These are phyloP conservation scores for Drosophila birchii DNA, from an alignment of 2,888 invertebrate species.

Conservation along the genomic window DNA sequence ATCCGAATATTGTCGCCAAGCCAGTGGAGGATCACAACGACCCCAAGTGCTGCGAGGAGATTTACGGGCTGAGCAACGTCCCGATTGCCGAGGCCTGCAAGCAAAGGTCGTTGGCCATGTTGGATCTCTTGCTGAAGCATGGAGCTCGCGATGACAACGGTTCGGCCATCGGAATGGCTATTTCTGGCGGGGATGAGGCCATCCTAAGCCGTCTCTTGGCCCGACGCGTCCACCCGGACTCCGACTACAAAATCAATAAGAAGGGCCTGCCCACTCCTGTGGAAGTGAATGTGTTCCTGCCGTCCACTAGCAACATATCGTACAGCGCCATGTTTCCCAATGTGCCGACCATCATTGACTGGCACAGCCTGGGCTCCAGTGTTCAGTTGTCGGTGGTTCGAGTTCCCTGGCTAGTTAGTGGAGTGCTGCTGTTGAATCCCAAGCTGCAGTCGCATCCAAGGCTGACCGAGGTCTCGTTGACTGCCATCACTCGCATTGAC, in stretches of 20 bases:
- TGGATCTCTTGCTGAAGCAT: slow-evolving; percentile 83
- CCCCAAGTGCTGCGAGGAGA: slow-evolving; percentile 84
- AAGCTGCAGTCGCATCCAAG: slow-evolving; percentile 90
- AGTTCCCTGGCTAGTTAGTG: slow-evolving; percentile 93
- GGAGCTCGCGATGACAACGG: slow-evolving; percentile 96
- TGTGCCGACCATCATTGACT: slow-evolving; percentile 94
- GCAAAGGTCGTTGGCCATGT: slow-evolving; percentile 83
- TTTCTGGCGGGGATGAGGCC: slow-evolving; percentile 89
- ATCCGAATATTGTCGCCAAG: slow-evolving; percentile 89
- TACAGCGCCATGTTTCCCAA: slow-evolving; percentile 93
- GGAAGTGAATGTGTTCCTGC: slow-evolving; percentile 83
- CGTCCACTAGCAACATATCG: slow-evolving; percentile 88
- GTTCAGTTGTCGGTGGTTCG: slow-evolving; percentile 89
- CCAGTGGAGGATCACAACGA: slow-evolving; percentile 85
- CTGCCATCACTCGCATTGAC: slow-evolving; percentile 96
- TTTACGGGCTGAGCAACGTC: slow-evolving; percentile 84
- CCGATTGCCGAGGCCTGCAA: slow-evolving; percentile 84
- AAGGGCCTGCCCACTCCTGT: slow-evolving; percentile 88
- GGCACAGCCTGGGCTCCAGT: slow-evolving; percentile 91
- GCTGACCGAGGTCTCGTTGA: slow-evolving; percentile 89
- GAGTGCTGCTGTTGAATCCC: slow-evolving; percentile 93
- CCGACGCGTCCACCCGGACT: slow-evolving; percentile 94
- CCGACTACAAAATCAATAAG: slow-evolving; percentile 96
- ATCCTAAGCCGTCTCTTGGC: slow-evolving; percentile 93
- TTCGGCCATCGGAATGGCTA: slow-evolving; percentile 91